phyloP scores from a whole-genome alignment of 2,797 vertebrate genomes.

The Sarcoramphus papa region DNA sequence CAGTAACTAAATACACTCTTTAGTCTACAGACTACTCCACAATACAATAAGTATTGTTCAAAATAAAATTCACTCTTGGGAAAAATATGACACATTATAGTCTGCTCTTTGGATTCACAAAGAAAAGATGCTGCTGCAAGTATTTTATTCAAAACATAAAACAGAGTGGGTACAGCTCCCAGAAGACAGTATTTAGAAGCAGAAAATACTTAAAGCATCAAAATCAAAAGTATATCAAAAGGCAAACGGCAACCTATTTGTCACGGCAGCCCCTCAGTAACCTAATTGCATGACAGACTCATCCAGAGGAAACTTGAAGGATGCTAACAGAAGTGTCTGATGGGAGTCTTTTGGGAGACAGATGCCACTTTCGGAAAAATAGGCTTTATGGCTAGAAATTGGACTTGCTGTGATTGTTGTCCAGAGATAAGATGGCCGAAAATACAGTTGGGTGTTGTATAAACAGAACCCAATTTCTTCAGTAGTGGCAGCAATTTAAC shows the following conservation, averaged over 20 bases:
- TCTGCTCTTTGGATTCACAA: neutral
- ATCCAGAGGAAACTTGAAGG: conserved; percentile 57
- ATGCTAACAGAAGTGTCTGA: conserved; percentile 35
- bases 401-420: conserved; percentile 38
- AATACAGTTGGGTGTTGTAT: conserved; percentile 40
- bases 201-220: conserved; percentile 53
- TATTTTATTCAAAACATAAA: conserved; percentile 24
- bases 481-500: neutral
- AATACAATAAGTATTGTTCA: neutral
- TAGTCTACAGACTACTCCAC: neutral
- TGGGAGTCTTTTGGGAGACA: conserved; percentile 55
- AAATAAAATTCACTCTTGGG: conserved; percentile 4
- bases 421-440: conserved; percentile 53
- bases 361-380: conserved; percentile 47
- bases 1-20: neutral
- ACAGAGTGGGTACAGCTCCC: conserved; percentile 5
- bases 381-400: conserved; percentile 52
- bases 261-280: conserved; percentile 32
- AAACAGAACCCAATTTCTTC: conserved; percentile 45
- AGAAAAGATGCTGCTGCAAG: neutral
- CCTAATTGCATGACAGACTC: conserved; percentile 40
- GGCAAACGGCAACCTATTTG: conserved; percentile 34
- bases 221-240: conserved; percentile 57
- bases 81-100: neutral
- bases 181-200: conserved; percentile 32